Conservation (phyloP, 2,888 invertebrate species). For the Eupeodes latifasciatus region DNA sequence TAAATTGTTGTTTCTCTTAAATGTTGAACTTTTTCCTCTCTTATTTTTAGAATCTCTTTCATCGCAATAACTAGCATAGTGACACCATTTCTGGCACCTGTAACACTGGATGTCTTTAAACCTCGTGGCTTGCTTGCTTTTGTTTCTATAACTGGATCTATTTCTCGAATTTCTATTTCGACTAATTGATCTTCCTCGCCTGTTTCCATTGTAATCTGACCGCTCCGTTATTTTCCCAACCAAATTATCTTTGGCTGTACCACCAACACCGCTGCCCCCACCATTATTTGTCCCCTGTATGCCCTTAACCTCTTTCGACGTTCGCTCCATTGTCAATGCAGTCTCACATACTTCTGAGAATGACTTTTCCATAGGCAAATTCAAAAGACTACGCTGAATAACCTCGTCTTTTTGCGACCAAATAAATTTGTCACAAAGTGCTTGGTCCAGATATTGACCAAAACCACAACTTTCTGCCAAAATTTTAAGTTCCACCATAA, state of each 20-base stretch:
- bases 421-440: constrained; percentile 42
- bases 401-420: constrained; percentile 23
- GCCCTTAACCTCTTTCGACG: too few species aligned
- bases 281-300: too few species aligned
- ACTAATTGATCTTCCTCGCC: constrained; percentile 13
- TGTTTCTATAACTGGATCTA: constrained; percentile 9
- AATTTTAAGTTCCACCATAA: constrained; percentile 31
- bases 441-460: constrained; percentile 38
- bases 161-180: not conserved
- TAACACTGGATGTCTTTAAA: constrained; percentile 13
- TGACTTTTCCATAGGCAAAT: constrained; percentile 21
- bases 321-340: constrained; percentile 44
- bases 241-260: too few species aligned
- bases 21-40: not conserved
- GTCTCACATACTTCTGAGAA: constrained; percentile 36
- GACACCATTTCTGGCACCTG: constrained; percentile 17
- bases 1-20: constrained; percentile 32
- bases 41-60: constrained; percentile 7
- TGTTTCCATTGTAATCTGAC: not conserved
- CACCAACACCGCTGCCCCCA: too few species aligned
- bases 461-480: constrained; percentile 38
- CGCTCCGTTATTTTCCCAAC: not conserved
- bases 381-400: constrained; percentile 27
- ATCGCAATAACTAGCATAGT: constrained; percentile 34
- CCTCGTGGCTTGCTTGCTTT: constrained; percentile 4